Base-by-base conservation (phyloP, 1,140 invertebrate genomes). In the Rhopalosiphum padi region DNA sequence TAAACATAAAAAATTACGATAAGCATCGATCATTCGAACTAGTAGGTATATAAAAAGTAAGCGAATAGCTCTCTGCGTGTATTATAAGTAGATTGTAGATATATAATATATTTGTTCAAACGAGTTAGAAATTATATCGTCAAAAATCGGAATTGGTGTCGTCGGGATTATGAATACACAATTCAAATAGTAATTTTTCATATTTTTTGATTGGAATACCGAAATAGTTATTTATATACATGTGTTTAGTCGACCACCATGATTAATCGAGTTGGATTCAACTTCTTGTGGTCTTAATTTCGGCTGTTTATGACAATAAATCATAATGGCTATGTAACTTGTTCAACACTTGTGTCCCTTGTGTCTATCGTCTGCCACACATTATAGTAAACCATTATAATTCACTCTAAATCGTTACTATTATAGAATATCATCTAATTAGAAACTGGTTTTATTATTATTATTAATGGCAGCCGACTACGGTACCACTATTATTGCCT, bases 281-380 rank as follows among this genome's bases (percentile, higher is more conserved):
- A 90, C 88, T 90, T 60, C 53, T 90, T 90, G 53, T 37, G 35
- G 88, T 90, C 88, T 90, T 90, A 55, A 90, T 90, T 90, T 90
- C 25, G 53, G 37, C 23, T 2, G 35, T 90, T 90, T 35, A 5
- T 35, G 35, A 30, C n/a, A 41, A 90, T 90, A 90, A 90, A 90
- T 90, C 88, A 90, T 60, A 90, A 60, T 37, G 9, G 21, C 53
- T 2, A 21, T 90, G 51, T 41, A 43, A 60, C 88, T 41, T 43
- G 53, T 90, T 89, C 88, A 60, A 90, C 51, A 30, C 51, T 90
- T 37, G 88, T 60, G 86, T 87, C 21, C 35, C 37, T 83, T 25
- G 37, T 25, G 30, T 77, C 30, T n/a, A 77, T n/a, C 60, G 60
- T 85, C 22, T 41, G 2, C 9, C 43, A 48, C 43, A n/a, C 43